phyloP scores from a whole-genome alignment of 2,113 vertebrate species.

The Ammospiza caudacuta region DNA sequence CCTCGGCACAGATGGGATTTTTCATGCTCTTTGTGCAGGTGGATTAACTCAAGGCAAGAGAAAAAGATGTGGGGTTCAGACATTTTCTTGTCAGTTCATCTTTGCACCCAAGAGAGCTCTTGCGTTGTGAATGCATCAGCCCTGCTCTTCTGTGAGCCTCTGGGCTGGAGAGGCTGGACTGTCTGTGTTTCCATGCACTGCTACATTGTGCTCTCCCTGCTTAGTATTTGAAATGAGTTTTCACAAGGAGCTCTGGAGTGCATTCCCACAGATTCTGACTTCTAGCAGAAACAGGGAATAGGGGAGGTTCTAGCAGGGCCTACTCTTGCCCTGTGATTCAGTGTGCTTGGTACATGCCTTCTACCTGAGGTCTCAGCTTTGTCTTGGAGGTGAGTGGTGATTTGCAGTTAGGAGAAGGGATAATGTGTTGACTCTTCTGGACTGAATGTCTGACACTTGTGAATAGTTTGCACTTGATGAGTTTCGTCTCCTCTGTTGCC shows the following conservation, averaged over 20 bases:
- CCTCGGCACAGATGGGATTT: not conserved
- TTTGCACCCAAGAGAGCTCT: not conserved
- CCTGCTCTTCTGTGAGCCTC: not conserved
- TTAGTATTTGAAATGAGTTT: not conserved
- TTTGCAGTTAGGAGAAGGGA: not conserved
- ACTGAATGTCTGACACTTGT: not conserved
- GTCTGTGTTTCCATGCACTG: fast-evolving
- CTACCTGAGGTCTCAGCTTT: not conserved
- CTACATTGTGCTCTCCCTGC: not conserved
- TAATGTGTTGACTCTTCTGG: not conserved
- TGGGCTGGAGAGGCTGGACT: not conserved
- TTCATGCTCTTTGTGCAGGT: not conserved
- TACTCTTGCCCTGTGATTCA: not conserved
- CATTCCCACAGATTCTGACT: not conserved
- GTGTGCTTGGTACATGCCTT: not conserved
- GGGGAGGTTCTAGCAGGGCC: not conserved
- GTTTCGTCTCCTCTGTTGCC: not conserved
- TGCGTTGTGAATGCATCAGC: not conserved
- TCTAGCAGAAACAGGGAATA: not conserved
- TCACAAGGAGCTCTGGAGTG: not conserved
- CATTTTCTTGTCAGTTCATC: not conserved
- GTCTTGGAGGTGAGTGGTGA: not conserved
- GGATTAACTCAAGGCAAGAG: not conserved
- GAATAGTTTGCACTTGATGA: not conserved
- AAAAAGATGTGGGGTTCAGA: not conserved